Evolutionary conservation across 2,113 vertebrate species (phyloP).

Genomic region (human (Homo sapiens)): GRCh38 chr3:132892501-132893000

Average conservation of each 20-base stretch:
- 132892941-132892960: neutral
- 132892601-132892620: neutral
- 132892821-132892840: neutral
- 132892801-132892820: conserved; percentile 23
- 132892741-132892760: neutral
- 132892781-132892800: neutral
- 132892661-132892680: neutral
- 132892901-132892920: neutral
- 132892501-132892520: neutral
- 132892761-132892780: neutral
- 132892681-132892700: neutral
- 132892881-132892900: neutral
- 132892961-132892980: neutral
- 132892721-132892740: neutral
- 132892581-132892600: neutral
- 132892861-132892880: neutral
- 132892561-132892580: neutral
- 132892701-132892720: neutral
- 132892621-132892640: neutral
- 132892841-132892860: neutral
- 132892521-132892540: neutral
- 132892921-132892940: neutral
- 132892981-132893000: neutral
- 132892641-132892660: conserved; percentile 7
- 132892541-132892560: neutral